phyloP scores from a whole-genome alignment of 2,113 vertebrate genomes.

The Saccopteryx bilineata region DNA sequence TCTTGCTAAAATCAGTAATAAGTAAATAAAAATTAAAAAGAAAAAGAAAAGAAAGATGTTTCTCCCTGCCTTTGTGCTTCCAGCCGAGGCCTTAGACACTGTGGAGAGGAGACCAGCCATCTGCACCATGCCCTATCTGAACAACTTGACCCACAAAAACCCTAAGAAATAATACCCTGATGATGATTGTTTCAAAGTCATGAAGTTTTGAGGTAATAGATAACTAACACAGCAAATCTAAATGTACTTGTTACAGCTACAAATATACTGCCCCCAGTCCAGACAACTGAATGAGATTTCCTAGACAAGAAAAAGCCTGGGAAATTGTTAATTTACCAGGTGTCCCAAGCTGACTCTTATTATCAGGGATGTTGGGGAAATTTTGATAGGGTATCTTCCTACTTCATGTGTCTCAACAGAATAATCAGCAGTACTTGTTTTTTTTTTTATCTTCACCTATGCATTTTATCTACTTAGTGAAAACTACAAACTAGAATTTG shows the following conservation, averaged over 20 bases:
- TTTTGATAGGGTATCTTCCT: neutral
- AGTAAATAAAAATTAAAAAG: too few relatives aligned
- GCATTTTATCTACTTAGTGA: neutral
- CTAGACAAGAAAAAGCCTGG: neutral
- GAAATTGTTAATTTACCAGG: neutral
- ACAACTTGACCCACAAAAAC: neutral
- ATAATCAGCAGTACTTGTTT: neutral
- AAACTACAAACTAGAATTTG: slow-evolving; percentile 28
- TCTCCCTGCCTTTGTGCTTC: neutral
- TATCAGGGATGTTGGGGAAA: neutral
- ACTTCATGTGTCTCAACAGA: neutral
- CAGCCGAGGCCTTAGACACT: neutral
- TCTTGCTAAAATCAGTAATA: too few relatives aligned
- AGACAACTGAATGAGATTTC: neutral
- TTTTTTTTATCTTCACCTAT: neutral
- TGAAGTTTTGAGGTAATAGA: neutral
- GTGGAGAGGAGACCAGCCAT: neutral
- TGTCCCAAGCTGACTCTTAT: neutral
- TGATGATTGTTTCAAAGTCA: neutral
- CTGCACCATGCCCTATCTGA: neutral
- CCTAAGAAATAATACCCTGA: neutral
- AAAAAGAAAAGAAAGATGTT: neutral
- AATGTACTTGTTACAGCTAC: neutral
- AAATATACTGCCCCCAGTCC: neutral
- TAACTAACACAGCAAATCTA: neutral